These are phyloP conservation scores for Pelusios castaneus DNA, from an alignment of 2,113 vertebrate species.

Conservation along the genomic window DNA sequence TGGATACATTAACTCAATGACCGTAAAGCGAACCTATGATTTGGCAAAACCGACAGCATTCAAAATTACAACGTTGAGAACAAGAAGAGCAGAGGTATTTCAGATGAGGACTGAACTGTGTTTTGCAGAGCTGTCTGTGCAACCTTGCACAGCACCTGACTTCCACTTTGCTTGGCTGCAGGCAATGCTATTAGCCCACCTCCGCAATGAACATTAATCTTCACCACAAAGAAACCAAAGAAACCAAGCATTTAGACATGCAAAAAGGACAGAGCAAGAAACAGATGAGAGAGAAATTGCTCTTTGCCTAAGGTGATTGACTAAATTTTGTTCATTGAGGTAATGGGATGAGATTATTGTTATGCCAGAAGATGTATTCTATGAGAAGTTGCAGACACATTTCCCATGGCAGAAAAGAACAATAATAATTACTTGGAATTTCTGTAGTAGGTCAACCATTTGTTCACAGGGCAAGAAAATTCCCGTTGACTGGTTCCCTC, in stretches of 20 bases:
- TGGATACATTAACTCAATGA: fast-evolving
- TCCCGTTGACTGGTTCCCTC: constrained; percentile 62
- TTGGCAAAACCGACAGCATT: not conserved
- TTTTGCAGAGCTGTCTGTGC: not conserved
- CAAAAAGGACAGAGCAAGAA: not conserved
- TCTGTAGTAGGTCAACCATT: constrained; percentile 61
- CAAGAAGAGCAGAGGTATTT: not conserved
- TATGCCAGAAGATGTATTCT: constrained; percentile 26
- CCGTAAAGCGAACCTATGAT: fast-evolving
- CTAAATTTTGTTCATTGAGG: not conserved
- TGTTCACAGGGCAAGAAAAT: constrained; percentile 44
- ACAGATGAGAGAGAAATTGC: constrained; percentile 8
- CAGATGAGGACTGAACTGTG: not conserved
- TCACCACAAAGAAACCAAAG: constrained; percentile 21
- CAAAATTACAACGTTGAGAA: fast-evolving
- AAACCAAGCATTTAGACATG: not conserved
- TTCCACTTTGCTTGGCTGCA: constrained; percentile 30
- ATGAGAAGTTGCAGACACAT: constrained; percentile 64
- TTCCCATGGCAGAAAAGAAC: constrained; percentile 45
- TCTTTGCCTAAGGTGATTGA: constrained; percentile 12
- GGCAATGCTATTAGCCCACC: constrained; percentile 16
- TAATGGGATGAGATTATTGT: constrained; percentile 21
- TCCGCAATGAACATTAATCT: constrained; percentile 44
- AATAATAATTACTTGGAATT: constrained; percentile 50
- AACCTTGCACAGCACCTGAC: not conserved